Percentiles rank a stretch among this genome's conserved stretches.
Conservation (phyloP, 2,888 invertebrate species). For the Mythimna pallens region DNA sequence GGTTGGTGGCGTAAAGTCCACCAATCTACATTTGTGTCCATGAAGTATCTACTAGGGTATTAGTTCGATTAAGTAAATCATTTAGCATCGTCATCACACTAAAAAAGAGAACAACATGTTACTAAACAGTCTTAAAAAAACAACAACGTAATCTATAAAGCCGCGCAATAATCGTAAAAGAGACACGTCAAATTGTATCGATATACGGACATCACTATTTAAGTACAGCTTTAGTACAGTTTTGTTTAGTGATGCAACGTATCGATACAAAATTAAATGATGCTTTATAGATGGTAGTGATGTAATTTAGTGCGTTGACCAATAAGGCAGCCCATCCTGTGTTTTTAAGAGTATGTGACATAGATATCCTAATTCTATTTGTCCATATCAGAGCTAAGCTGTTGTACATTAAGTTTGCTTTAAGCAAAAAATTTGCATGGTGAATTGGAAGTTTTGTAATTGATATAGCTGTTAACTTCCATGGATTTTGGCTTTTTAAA, state of each 20-base stretch:
- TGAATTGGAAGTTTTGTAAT: constrained; percentile 7
- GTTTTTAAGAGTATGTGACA: constrained; percentile 27
- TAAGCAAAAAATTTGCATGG: neutral
- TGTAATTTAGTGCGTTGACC: constrained; percentile 15
- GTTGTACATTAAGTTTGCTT: neutral
- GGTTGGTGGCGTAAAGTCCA: neutral
- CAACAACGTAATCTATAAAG: constrained; percentile 6
- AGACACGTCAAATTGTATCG: constrained; percentile 19
- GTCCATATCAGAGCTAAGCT: neutral
- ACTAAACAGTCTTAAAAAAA: constrained; percentile 24
- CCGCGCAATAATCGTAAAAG: constrained; percentile 8
- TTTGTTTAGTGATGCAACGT: constrained; percentile 54
- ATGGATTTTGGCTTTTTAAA: neutral
- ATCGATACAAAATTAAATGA: constrained; percentile 42
- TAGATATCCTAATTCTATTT: constrained; percentile 14
- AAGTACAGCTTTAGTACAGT: constrained; percentile 27
- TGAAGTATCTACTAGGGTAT: no score
- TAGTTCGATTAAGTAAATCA: no score
- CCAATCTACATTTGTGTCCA: neutral
- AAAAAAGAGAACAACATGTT: constrained; percentile 10
- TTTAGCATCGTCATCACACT: neutral
- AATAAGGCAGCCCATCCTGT: constrained; percentile 13
- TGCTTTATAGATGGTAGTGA: constrained; percentile 35
- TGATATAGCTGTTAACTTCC: neutral
- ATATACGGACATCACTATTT: constrained; percentile 43